Base-by-base conservation (phyloP, 2,113 vertebrate species). In the Empidonax alnorum region DNA sequence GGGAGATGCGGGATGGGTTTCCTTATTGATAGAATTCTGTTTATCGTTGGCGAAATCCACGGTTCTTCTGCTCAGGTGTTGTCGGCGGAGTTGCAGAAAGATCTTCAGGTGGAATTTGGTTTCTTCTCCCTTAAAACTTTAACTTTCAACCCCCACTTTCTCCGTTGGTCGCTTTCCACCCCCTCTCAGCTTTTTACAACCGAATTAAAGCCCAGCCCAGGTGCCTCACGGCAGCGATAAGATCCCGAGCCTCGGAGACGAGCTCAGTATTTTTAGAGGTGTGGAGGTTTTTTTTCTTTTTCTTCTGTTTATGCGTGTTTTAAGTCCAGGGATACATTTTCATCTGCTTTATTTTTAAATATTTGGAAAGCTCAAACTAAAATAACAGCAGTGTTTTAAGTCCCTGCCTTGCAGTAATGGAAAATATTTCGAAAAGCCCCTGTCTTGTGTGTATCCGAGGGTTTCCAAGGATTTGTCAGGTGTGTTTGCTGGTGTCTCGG, bases 301-400 rank as follows among this genome's bases (percentile, higher is more conserved):
- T 22, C 49, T 46, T 58, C 33, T 85, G 66, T 89, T 94, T 90
- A 83, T 76, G 71, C 22, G 7, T 79, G 18, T 84, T 93, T 94
- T 71, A 93, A 96, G 33, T 47, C 75, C 73, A 50, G 39, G 74
- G 37, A 14, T 94, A 84, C 53, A 9, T 89, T 82, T 96, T 94
- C 75, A 6, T 37, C 78, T 73, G 82, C 90, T 90, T 97, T 96
- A 95, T 96, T 96, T 96, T 96, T 94, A 96, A 96, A 97, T 94
- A 94, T 94, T 96, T 96, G 92, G 96, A 96, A 93, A 97, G 79
- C 75, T 93, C 75, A 3, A 80, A 55, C 89, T 96, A 95, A 97
- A 96, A 97, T 94, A 96, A 95, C 94, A 74, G 13, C 63, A 18
- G 80, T 9, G 89, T 53, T 95, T 95, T 69, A 94, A 96, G 89